A percentile compares a stretch with the other conserved stretches of the same genome.
Evolutionary conservation across 2,797 vertebrate genomes (phyloP).

Genomic region (Anguilla megastoma): DNA sequence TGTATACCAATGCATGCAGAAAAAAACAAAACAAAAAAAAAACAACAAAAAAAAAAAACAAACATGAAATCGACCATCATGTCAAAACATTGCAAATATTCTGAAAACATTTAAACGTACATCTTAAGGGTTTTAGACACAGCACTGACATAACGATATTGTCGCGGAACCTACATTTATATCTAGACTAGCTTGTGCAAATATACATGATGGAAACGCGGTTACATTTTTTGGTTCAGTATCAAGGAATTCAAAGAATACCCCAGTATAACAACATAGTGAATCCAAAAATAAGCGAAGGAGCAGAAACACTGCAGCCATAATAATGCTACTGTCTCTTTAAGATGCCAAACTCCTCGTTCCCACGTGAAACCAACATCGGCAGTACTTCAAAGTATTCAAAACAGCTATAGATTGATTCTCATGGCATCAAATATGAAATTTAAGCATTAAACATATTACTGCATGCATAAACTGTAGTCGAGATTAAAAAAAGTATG

Average conservation of each 20-base stretch:
- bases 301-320: neutral
- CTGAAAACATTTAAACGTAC: neutral
- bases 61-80: neutral
- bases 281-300: neutral
- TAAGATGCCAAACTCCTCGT: constrained; percentile 37
- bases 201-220: neutral
- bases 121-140: neutral
- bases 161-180: neutral
- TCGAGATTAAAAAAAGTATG: neutral
- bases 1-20: neutral
- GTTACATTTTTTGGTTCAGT: neutral
- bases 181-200: neutral
- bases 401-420: constrained; percentile 19
- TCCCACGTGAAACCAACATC: constrained; percentile 30
- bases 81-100: constrained; percentile 1
- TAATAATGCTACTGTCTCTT: constrained; percentile 33
- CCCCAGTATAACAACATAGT: neutral
- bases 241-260: neutral
- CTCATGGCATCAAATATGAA: neutral
- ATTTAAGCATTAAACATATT: neutral
- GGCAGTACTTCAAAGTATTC: constrained; percentile 21
- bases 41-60: too few relatives aligned
- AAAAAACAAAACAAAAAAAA: neutral
- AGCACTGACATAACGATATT: neutral
- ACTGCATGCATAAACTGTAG: neutral